A percentile compares a stretch with the other conserved stretches of the same genome.
phyloP scores from a whole-genome alignment of 2,113 vertebrate genomes.

The Burhinus oedicnemus region DNA sequence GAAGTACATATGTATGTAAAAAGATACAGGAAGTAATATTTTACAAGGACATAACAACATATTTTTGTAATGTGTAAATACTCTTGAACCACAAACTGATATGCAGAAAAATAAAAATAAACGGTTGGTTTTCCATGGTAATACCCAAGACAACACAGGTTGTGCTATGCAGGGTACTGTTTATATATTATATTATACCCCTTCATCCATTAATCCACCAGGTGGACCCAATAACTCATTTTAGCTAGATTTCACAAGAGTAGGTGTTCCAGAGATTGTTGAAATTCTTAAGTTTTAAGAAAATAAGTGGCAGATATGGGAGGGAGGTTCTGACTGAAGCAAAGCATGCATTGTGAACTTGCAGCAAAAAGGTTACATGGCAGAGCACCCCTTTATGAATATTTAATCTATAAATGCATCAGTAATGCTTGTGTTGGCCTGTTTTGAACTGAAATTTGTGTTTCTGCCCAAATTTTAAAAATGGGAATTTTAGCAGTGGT shows the following conservation, averaged over 20 bases:
- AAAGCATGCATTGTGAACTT: neutral
- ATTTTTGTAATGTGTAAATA: neutral
- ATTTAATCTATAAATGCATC: neutral
- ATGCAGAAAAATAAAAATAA: neutral
- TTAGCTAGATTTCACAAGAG: neutral
- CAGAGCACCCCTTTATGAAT: neutral
- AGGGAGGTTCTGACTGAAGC: neutral
- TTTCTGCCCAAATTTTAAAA: neutral
- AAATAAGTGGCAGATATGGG: neutral
- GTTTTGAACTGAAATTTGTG: neutral
- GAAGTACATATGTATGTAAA: neutral
- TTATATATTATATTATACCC: neutral
- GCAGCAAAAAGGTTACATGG: neutral
- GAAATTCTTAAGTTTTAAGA: neutral
- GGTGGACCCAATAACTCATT: neutral
- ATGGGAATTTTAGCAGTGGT: neutral
- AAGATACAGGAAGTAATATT: neutral
- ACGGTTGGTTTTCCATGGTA: neutral
- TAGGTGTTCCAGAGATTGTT: neutral
- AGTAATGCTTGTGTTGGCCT: neutral
- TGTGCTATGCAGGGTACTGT: neutral
- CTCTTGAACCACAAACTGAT: neutral
- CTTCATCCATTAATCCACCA: neutral
- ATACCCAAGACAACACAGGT: neutral
- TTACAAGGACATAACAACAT: neutral